Evolutionary conservation across 2,113 vertebrate genomes (phyloP).

Genomic region (Crocuta crocuta): DNA sequence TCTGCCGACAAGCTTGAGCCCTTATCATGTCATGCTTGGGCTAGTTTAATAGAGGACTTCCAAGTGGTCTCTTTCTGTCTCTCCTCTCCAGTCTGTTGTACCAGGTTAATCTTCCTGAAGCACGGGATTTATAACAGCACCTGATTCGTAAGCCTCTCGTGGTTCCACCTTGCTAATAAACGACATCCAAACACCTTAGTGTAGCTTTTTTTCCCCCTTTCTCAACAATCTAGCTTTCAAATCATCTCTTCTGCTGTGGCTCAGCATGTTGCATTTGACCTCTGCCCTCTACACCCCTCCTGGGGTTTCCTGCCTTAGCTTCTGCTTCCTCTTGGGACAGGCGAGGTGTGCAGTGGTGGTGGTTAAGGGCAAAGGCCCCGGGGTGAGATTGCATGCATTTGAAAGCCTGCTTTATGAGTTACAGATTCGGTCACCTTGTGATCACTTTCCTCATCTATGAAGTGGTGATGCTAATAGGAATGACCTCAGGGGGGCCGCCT

Average conservation of each 20-base stretch:
- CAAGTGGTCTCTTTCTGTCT: slow-evolving; percentile 30
- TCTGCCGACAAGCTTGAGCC: not conserved
- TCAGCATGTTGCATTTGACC: fast-evolving
- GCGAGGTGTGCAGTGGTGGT: fast-evolving
- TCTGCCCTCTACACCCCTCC: not conserved
- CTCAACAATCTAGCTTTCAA: not conserved
- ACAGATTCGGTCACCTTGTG: not conserved
- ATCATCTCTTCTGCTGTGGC: fast-evolving
- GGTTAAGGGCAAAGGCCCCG: not conserved
- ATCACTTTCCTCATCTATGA: not conserved
- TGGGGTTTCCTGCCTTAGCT: too few relatives aligned
- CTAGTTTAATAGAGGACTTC: slow-evolving; percentile 53
- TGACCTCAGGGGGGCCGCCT: not conserved
- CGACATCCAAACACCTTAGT: not conserved
- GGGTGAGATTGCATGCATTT: too few relatives aligned
- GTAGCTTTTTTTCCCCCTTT: not conserved
- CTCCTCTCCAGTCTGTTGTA: slow-evolving; percentile 38
- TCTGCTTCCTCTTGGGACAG: not conserved
- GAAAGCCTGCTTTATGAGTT: not conserved
- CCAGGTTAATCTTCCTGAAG: slow-evolving; percentile 55
- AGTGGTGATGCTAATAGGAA: too few relatives aligned
- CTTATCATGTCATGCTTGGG: slow-evolving; percentile 51
- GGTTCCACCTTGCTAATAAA: not conserved
- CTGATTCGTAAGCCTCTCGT: not conserved
- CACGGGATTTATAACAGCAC: not conserved